A percentile compares a stretch with the other conserved stretches of the same genome.
Evolutionary conservation across 2,113 vertebrate species (phyloP).

Genomic region (Tringa solitaria): DNA sequence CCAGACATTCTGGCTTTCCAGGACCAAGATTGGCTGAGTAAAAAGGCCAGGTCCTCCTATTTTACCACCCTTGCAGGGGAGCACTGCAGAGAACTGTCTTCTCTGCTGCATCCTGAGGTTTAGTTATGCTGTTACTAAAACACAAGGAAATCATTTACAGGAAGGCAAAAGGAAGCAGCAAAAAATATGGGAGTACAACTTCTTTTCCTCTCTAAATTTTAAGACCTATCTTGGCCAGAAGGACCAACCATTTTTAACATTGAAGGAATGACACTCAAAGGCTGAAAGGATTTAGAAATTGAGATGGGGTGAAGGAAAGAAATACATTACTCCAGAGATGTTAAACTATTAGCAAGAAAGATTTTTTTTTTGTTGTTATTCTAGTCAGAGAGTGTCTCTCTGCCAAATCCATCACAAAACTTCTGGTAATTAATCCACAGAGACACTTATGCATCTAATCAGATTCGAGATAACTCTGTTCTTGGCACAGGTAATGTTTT

Average conservation of each 20-base stretch:
- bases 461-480: constrained; percentile 28
- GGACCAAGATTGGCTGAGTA: neutral
- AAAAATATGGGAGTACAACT: neutral
- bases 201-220: neutral
- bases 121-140: neutral
- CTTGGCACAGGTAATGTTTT: constrained; percentile 39
- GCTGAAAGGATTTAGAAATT: neutral
- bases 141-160: neutral
- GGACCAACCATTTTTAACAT: neutral
- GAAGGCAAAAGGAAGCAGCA: neutral
- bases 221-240: neutral
- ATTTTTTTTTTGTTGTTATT: neutral
- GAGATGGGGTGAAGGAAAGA: neutral
- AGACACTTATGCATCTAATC: constrained; percentile 34
- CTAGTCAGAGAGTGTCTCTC: neutral
- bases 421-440: constrained; percentile 64
- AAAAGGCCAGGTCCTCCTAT: neutral
- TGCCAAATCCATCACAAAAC: constrained; percentile 34
- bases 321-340: neutral
- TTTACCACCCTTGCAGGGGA: neutral
- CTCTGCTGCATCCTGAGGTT: neutral
- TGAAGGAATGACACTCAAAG: neutral
- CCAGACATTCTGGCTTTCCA: neutral
- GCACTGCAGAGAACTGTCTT: neutral
- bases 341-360: neutral